phyloP scores from a whole-genome alignment of 2,797 vertebrate genomes.

The Crax fasciolata region DNA sequence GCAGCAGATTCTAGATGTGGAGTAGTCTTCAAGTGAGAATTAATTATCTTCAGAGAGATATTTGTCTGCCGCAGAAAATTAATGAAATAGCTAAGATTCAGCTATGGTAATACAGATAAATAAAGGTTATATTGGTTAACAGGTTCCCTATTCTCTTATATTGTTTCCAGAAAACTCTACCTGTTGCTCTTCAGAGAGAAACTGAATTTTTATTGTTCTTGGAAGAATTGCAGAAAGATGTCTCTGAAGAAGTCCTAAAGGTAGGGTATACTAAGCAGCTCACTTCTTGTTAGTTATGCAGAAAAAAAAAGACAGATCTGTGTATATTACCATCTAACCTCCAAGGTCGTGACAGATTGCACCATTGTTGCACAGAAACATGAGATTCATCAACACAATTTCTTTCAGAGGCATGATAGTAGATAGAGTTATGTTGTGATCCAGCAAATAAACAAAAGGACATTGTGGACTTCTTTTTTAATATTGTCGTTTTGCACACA shows the following conservation, averaged over 20 bases:
- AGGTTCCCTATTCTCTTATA: background rate
- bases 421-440: background rate
- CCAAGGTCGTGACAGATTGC: background rate
- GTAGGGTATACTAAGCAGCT: constrained; percentile 71
- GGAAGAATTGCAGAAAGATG: constrained; percentile 89
- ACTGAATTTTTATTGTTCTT: constrained; percentile 93
- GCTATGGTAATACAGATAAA: background rate
- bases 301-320: background rate
- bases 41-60: background rate
- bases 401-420: background rate
- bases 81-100: background rate
- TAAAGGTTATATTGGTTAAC: background rate
- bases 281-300: background rate
- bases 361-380: background rate
- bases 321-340: background rate
- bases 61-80: constrained; percentile 3
- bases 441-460: background rate
- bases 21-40: background rate
- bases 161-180: constrained; percentile 77
- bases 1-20: background rate
- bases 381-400: background rate
- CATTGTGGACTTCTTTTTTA: background rate
- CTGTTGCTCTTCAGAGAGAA: constrained; percentile 82
- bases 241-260: constrained; percentile 86
- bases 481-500: background rate